Evolutionary conservation across 2,113 vertebrate genomes (phyloP).

Genomic region (Corythoichthys haematopterus): DNA sequence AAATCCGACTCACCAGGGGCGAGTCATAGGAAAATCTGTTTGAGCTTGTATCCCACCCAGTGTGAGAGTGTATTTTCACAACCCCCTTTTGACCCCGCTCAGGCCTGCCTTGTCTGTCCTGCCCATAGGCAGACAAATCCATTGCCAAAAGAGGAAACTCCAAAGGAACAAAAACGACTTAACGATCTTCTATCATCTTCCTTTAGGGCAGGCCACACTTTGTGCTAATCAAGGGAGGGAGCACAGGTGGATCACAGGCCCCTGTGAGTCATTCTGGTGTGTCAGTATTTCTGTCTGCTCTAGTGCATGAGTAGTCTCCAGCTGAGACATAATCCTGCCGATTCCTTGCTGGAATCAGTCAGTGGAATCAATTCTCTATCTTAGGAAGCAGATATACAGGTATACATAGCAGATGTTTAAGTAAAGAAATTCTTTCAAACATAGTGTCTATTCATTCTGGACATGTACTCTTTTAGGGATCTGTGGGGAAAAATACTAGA

Average conservation of each 20-base stretch:
- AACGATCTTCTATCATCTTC: constrained; percentile 8
- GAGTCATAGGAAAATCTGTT: constrained; percentile 62
- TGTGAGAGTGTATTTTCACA: constrained; percentile 59
- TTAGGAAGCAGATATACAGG: neutral
- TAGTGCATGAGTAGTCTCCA: neutral
- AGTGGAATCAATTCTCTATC: neutral
- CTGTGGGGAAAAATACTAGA: too few species aligned
- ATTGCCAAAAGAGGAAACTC: constrained; percentile 20
- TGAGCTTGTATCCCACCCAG: constrained; percentile 65
- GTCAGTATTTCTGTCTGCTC: constrained; percentile 5
- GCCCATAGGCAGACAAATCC: constrained; percentile 14
- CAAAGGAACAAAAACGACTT: constrained; percentile 12
- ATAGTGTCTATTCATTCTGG: too few species aligned
- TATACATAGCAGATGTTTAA: too few species aligned
- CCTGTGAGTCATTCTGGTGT: constrained; percentile 7
- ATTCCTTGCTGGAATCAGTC: neutral
- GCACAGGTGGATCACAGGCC: neutral
- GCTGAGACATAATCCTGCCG: neutral
- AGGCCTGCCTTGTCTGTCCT: constrained; percentile 28
- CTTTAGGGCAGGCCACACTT: neutral
- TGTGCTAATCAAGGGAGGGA: neutral
- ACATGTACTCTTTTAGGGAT: too few species aligned
- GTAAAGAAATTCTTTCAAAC: too few species aligned
- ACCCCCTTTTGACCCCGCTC: constrained; percentile 42
- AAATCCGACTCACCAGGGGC: constrained; percentile 41